A percentile compares a stretch with the other conserved stretches of the same genome.
Conservation (phyloP, 2,888 invertebrate genomes). For the Philereme transversata region DNA sequence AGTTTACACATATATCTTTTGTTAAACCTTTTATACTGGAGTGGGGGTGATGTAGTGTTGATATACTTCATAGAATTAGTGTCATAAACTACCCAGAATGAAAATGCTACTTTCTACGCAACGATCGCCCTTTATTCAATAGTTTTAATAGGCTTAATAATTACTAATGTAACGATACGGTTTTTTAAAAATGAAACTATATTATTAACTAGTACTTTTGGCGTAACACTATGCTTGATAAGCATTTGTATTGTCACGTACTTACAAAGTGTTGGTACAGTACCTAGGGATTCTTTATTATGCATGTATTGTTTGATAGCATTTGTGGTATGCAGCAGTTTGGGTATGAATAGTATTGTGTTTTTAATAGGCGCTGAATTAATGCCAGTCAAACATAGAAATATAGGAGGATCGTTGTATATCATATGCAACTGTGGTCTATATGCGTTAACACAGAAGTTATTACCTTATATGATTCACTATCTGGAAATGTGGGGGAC, state of each 20-base stretch:
- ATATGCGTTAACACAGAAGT: slow-evolving; percentile 31
- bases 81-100: slow-evolving; percentile 28
- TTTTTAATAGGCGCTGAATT: slow-evolving; percentile 33
- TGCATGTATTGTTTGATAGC: slow-evolving; percentile 30
- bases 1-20: slow-evolving; percentile 34
- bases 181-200: slow-evolving; percentile 35
- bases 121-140: slow-evolving; percentile 21
- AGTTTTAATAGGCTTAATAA: slow-evolving; percentile 24
- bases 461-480: slow-evolving; percentile 34
- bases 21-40: slow-evolving; percentile 37
- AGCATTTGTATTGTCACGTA: slow-evolving; percentile 18
- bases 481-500: slow-evolving; percentile 36
- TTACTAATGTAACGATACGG: slow-evolving; percentile 25
- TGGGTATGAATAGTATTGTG: slow-evolving; percentile 27
- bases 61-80: slow-evolving; percentile 37
- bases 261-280: slow-evolving; percentile 22
- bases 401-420: slow-evolving; percentile 35
- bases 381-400: slow-evolving; percentile 40
- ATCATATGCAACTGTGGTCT: slow-evolving; percentile 30
- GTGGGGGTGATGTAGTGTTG: slow-evolving; percentile 30
- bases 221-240: slow-evolving; percentile 21
- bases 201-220: slow-evolving; percentile 24
- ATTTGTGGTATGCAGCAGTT: slow-evolving; percentile 28
- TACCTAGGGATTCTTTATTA: slow-evolving; percentile 30
- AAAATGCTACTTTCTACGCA: slow-evolving; percentile 28